Percentiles rank a stretch among this genome's conserved stretches.
These are phyloP conservation scores for Protomyctophum bolini DNA, from an alignment of 2,113 vertebrate genomes.

Conservation along the genomic window DNA sequence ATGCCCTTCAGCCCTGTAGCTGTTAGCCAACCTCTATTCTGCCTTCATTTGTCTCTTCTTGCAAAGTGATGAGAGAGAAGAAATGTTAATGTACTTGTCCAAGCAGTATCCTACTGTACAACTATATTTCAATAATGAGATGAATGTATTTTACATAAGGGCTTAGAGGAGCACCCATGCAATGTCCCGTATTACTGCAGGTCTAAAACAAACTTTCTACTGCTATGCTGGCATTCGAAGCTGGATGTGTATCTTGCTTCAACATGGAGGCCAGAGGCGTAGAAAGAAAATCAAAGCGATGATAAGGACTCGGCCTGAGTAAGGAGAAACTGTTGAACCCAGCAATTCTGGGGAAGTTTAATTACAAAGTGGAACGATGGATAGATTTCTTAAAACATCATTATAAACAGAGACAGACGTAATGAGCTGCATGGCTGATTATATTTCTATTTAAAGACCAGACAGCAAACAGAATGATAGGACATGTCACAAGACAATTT, in stretches of 20 bases:
- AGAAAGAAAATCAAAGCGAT: constrained; percentile 49
- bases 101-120: constrained; percentile 11
- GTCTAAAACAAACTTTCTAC: constrained; percentile 27
- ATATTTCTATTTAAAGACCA: constrained; percentile 57
- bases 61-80: constrained; percentile 21
- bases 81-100: constrained; percentile 43
- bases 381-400: constrained; percentile 59
- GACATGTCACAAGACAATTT: constrained; percentile 49
- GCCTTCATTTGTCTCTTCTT: constrained; percentile 49
- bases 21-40: constrained; percentile 31
- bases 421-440: constrained; percentile 47
- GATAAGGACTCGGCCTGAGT: constrained; percentile 51
- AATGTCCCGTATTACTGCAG: neutral
- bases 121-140: constrained; percentile 46
- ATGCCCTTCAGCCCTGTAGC: constrained; percentile 51
- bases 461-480: constrained; percentile 50
- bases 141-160: neutral
- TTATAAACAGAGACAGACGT: constrained; percentile 59
- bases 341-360: constrained; percentile 55
- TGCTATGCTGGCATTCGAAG: constrained; percentile 25
- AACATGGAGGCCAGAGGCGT: constrained; percentile 32
- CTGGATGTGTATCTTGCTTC: constrained; percentile 23
- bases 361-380: constrained; percentile 56
- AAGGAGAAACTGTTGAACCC: constrained; percentile 60
- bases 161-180: constrained; percentile 27